Evolutionary conservation across 2,888 invertebrate species (phyloP), one percentile per base, ranked within the genome.

Genomic region (Platycheirus rosarum): DNA sequence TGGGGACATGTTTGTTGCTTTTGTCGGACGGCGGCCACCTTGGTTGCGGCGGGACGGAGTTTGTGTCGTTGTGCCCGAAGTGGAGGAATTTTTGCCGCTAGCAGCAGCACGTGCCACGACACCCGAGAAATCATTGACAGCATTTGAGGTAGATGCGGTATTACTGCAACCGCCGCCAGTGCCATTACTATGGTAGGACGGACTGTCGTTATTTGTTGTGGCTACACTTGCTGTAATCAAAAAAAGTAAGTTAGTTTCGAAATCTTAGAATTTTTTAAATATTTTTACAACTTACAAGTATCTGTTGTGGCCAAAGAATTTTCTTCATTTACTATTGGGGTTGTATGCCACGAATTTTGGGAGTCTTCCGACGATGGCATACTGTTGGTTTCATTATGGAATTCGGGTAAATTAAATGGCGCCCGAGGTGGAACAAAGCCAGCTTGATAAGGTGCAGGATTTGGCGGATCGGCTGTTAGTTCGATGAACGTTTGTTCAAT

Each of bases 401-500:
- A 66, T 35, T 86, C 77, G 55, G 85, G 76, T 68, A 86, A 85
- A 62, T 84, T 84, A 35, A 86, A 91, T 73, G 93, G 92, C 46
- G 91, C 93, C 86, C 94, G 88, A 20, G 98, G 97, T 76, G 98
- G 97, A 84, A 97, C 97, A 91, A 98, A 98, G 84, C 97, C 97
- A 75, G 97, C 97, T 92, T 97, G 97, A 91, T 94, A 95, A 87
- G 95, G 91, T 93, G 94, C 80, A 92, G 93, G 89, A 93, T 95
- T 90, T 92, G 93, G 94, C 86, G 94, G 93, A 87, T 94, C 94
- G 88, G 93, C 93, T 91, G 95, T 95, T 88, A 97, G 92, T 92
- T 97, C 97, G 89, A 96, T 94, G 91, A 97, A 96, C 0, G 96
- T 95, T 84, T 97, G 97, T 92, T 98, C 97, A 91, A 98, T 96